A percentile compares a stretch with the other conserved stretches of the same genome.
phyloP scores from a whole-genome alignment of 1,140 invertebrate species.

The Aradophagus sp. region DNA sequence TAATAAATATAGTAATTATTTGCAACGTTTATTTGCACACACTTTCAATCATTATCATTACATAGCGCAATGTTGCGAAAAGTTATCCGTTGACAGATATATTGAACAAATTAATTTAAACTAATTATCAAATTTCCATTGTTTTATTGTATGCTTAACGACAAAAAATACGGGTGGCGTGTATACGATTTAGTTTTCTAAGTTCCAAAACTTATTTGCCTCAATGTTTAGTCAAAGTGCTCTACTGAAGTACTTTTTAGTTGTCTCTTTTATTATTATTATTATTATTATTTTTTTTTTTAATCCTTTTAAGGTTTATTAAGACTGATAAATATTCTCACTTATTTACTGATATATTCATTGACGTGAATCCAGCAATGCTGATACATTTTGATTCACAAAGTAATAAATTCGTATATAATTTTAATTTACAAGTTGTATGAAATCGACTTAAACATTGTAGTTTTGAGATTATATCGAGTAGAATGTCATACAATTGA shows the following conservation, averaged over 20 bases:
- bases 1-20: no score
- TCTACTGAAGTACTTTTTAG: constrained; percentile 8
- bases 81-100: no score
- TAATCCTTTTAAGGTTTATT: constrained; percentile 22
- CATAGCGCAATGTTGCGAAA: no score
- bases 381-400: constrained; percentile 3
- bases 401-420: no score
- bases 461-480: no score
- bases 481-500: background rate
- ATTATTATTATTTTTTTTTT: constrained; percentile 1
- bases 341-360: constrained; percentile 32
- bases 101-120: background rate
- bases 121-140: constrained; percentile 2
- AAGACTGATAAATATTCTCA: constrained; percentile 46
- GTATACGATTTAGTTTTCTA: constrained; percentile 29
- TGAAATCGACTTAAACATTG: no score
- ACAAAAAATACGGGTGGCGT: constrained; percentile 30
- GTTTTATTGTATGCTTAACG: constrained; percentile 33
- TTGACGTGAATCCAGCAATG: constrained; percentile 20
- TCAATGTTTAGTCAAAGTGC: constrained; percentile 38
- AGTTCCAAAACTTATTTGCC: constrained; percentile 41
- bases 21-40: no score
- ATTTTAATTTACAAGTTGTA: no score
- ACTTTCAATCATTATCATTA: no score
- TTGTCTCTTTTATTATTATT: background rate